Percentiles rank a stretch among this genome's conserved stretches.
Evolutionary conservation across 2,797 vertebrate genomes (phyloP).

Genomic region (Smutsia temminckii): DNA sequence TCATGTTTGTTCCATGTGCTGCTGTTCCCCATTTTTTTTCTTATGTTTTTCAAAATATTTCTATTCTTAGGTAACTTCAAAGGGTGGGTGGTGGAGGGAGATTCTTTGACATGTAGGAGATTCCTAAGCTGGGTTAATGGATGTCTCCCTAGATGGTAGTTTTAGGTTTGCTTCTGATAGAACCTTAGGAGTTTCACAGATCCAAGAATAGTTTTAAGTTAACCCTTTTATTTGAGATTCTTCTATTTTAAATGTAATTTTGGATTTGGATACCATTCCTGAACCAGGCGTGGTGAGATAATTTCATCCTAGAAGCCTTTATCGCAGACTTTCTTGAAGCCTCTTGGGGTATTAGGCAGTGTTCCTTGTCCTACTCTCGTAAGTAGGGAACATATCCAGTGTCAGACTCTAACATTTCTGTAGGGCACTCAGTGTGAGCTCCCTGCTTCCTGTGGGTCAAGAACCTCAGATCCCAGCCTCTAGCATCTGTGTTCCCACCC

Average conservation of each 20-base stretch:
- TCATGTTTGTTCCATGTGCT: neutral
- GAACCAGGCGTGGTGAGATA: neutral
- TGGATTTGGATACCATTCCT: neutral
- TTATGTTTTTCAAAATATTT: neutral
- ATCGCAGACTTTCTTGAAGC: neutral
- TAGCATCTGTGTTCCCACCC: neutral
- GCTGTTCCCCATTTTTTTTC: neutral
- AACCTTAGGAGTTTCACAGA: neutral
- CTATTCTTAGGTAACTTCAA: neutral
- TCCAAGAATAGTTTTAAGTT: neutral
- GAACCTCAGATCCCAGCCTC: neutral
- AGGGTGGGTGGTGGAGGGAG: neutral
- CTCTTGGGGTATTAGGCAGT: neutral
- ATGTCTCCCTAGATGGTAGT: neutral
- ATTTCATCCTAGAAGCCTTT: neutral
- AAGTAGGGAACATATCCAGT: neutral
- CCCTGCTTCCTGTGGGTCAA: neutral
- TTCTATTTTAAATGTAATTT: neutral
- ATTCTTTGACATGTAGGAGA: neutral
- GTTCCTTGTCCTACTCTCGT: neutral
- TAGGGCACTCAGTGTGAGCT: neutral
- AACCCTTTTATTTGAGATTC: neutral
- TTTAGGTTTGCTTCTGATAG: conserved; percentile 20
- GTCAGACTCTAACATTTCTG: neutral
- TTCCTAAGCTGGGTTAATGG: neutral